phyloP scores from a whole-genome alignment of 2,797 vertebrate genomes.

The Holocentrus rufus region DNA sequence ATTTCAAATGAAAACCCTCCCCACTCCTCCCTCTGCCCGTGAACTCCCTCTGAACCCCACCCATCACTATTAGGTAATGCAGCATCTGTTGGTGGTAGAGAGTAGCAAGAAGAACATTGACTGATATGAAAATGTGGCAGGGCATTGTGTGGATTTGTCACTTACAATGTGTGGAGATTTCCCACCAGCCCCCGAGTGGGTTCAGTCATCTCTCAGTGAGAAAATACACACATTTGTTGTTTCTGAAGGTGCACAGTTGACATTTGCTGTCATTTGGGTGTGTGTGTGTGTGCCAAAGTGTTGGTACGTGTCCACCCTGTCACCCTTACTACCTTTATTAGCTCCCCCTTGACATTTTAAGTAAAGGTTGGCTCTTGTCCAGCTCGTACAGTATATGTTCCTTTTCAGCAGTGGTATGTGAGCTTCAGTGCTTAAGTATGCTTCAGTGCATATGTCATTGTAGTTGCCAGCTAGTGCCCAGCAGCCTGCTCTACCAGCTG shows the following conservation, averaged over 20 bases:
- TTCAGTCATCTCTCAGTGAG: constrained; percentile 25
- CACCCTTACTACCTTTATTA: constrained; percentile 54
- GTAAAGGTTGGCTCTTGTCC: constrained; percentile 67
- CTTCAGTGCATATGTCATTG: not conserved
- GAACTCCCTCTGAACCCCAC: too few species aligned
- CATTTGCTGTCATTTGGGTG: constrained; percentile 33
- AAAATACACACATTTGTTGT: constrained; percentile 26
- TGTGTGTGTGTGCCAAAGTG: not conserved
- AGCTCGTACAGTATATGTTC: constrained; percentile 20
- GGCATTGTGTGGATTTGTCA: too few species aligned
- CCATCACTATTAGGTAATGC: too few species aligned
- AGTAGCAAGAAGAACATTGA: not conserved
- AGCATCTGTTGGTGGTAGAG: not conserved
- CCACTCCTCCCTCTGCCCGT: too few species aligned
- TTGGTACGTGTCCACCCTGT: not conserved
- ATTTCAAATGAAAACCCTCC: too few species aligned
- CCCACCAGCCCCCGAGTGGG: not conserved
- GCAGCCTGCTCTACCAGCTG: not conserved
- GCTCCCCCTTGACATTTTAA: constrained; percentile 66
- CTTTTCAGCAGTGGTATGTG: constrained; percentile 53
- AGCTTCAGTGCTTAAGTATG: not conserved
- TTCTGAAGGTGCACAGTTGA: not conserved
- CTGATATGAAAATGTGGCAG: too few species aligned
- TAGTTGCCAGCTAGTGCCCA: not conserved
- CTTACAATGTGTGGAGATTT: too few species aligned